Conservation (phyloP, 2,797 vertebrate genomes). For the Bradypodion pumilum region DNA sequence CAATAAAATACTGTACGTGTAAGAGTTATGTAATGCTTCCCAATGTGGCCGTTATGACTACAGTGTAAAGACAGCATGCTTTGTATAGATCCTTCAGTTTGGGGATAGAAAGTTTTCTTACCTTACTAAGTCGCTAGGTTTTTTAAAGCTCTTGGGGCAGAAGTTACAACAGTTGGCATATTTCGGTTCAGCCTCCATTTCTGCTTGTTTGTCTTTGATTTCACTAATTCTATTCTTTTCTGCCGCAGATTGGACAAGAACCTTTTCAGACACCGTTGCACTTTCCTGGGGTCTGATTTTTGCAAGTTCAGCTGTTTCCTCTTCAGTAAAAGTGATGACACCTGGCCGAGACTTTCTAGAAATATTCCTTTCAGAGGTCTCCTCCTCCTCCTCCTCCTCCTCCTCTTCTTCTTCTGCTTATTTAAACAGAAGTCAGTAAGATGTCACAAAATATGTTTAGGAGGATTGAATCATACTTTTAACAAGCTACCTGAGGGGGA, state of each 20-base stretch:
- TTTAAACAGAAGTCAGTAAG: not conserved
- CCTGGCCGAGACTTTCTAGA: constrained; percentile 85
- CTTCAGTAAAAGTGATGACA: constrained; percentile 96
- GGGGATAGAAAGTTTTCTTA: constrained; percentile 62
- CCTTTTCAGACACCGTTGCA: constrained; percentile 93
- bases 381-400: constrained; percentile 84
- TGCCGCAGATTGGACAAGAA: constrained; percentile 94
- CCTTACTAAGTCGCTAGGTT: constrained; percentile 97
- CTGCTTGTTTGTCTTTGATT: constrained; percentile 92
- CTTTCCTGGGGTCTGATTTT: constrained; percentile 89
- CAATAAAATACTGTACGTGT: not conserved
- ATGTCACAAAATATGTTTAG: not conserved
- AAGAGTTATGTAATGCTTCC: not conserved
- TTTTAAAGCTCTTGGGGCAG: constrained; percentile 99
- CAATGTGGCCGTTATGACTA: not conserved
- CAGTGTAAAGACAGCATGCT: not conserved
- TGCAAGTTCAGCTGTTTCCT: constrained; percentile 93
- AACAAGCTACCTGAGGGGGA: not conserved
- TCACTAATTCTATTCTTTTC: constrained; percentile 97
- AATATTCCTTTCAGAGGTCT: constrained; percentile 76
- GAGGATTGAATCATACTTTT: not conserved
- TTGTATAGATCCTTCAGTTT: not conserved
- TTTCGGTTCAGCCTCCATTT: constrained; percentile 92
- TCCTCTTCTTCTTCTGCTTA: constrained; percentile 81
- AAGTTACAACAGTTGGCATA: constrained; percentile 93